Base-by-base conservation (phyloP, 2,888 invertebrate genomes). In the Nomada fucata region DNA sequence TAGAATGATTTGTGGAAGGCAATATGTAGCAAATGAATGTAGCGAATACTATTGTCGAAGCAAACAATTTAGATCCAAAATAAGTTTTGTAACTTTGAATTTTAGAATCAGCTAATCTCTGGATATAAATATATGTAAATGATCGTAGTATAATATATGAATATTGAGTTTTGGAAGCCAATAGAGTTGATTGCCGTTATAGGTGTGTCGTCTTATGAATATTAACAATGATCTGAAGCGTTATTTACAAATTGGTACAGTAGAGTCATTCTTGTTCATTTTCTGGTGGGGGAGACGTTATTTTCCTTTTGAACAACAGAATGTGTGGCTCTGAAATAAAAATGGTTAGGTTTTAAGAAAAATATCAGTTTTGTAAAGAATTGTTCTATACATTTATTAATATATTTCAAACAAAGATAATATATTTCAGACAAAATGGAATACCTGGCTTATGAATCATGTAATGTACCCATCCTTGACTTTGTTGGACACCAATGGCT, bases 391-490 rank as follows among this genome's bases (percentile, higher is more conserved):
- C 36, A 36, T 1, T 7, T 36, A 36, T 36, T 36, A 36, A 36
- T 4, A 55, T 15, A n/a, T 36, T 63, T 23, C 23, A 36, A 47
- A 2, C 7, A 5, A 42, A 44, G 36, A n/a, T 47, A 26, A 60
- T 52, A 69, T 26, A 59, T 57, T 81, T 2, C 53, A 29, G 36
- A 50, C 1, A 60, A 29, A 4, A n/a, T 23, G 29, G 0, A 44
- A 91, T 94, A 97, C 98, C 98, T 92, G 99, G 99, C 91, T 97
- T 96, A 94, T 99, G 99, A 86, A 96, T 97, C 98, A 99, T 98
- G 90, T 99, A 99, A 94, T 99, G 99, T 18, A 98, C 96, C 99
- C 99, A 99, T 69, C 99, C 99, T 90, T 97, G 97, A 90, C 98
- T 98, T 94, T 99, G 99, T 94, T 98, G 98, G 0, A 99, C 98